Evolutionary conservation across 1,140 invertebrate species (phyloP).

Genomic region (Drosophila pallidifrons): DNA sequence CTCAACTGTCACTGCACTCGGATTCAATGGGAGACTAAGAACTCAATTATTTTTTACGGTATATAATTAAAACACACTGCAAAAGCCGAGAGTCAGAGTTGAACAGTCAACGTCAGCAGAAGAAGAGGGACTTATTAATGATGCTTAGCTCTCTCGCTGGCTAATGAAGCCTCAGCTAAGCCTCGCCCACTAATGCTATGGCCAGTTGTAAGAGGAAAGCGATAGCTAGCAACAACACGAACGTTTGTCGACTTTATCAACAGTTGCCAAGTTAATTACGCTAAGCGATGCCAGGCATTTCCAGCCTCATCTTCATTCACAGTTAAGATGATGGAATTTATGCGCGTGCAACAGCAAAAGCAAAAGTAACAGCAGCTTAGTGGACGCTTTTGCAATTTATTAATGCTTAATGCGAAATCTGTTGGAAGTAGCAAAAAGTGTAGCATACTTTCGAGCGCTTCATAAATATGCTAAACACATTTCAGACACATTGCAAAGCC

Average conservation of each 20-base stretch:
- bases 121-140: constrained; percentile 66
- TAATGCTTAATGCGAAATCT: constrained; percentile 66
- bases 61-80: constrained; percentile 65
- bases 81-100: constrained; percentile 23
- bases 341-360: constrained; percentile 5
- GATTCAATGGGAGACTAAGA: constrained; percentile 67
- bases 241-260: constrained; percentile 60
- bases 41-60: constrained; percentile 80
- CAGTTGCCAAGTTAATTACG: constrained; percentile 80
- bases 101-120: constrained; percentile 57
- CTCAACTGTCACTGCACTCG: constrained; percentile 51
- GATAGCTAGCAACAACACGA: neutral
- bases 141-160: constrained; percentile 50
- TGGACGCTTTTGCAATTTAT: constrained; percentile 60
- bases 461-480: constrained; percentile 73
- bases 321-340: constrained; percentile 34
- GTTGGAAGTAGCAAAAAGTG: constrained; percentile 53
- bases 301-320: constrained; percentile 32
- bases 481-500: constrained; percentile 27
- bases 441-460: constrained; percentile 61
- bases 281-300: constrained; percentile 69
- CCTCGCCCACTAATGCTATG: constrained; percentile 21
- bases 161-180: constrained; percentile 60
- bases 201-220: constrained; percentile 10
- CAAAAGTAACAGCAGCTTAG: constrained; percentile 22